Evolutionary conservation across 2,797 vertebrate species (phyloP).

Genomic region (Phrynocephalus vlangalii): DNA sequence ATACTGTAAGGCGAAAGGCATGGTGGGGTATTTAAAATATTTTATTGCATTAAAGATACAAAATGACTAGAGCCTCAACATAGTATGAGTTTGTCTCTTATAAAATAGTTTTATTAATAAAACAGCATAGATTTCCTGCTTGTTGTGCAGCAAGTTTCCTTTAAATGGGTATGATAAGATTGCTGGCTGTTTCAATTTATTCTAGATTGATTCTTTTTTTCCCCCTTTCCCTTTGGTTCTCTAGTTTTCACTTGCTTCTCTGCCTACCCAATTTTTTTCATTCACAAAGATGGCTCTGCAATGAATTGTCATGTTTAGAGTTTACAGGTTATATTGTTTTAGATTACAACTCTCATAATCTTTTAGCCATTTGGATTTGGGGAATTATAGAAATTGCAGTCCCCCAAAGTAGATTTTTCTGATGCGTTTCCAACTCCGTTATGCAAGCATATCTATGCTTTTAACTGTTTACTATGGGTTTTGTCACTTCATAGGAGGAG

Average conservation of each 20-base stretch:
- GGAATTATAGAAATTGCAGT: no score
- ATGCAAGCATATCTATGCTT: no score
- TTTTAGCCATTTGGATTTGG: no score
- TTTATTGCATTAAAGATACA: constrained; percentile 31
- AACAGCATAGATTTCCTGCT: constrained; percentile 7
- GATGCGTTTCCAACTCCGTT: no score
- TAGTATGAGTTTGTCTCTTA: neutral
- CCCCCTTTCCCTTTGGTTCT: neutral
- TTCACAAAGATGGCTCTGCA: neutral
- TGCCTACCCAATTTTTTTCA: neutral
- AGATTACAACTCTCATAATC: neutral
- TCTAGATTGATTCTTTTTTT: neutral
- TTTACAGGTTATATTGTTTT: neutral
- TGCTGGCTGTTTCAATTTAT: constrained; percentile 3
- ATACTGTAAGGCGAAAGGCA: constrained; percentile 40
- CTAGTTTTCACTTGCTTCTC: neutral
- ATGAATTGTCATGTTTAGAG: neutral
- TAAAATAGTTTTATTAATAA: neutral
- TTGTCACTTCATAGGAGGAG: neutral
- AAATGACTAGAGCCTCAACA: neutral
- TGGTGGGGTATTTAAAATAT: constrained; percentile 7
- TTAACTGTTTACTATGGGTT: no score
- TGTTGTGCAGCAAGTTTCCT: neutral
- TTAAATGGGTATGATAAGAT: neutral
- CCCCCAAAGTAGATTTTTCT: no score